Percentiles rank a stretch among this genome's conserved stretches.
Evolutionary conservation across 1,140 invertebrate genomes (phyloP).

Genomic region (Drosophila bocqueti): DNA sequence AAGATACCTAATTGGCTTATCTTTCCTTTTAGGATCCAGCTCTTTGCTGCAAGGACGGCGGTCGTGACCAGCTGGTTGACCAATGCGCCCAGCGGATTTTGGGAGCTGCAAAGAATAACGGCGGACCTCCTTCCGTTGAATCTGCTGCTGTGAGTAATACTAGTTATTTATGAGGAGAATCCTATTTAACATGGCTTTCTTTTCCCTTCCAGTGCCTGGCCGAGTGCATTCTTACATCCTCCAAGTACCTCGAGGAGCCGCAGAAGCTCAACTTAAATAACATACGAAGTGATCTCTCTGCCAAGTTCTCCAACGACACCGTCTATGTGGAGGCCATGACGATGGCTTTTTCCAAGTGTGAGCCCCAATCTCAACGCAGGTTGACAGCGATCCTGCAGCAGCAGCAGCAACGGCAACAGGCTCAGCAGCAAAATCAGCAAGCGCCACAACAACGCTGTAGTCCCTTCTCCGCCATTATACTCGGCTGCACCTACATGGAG

Average conservation of each 20-base stretch:
- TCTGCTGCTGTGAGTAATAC: constrained; percentile 55
- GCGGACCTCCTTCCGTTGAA: constrained; percentile 60
- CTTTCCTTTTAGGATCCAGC: constrained; percentile 55
- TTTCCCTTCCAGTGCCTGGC: constrained; percentile 66
- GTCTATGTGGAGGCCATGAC: constrained; percentile 70
- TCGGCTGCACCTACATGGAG: constrained; percentile 80
- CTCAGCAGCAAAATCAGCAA: constrained; percentile 40
- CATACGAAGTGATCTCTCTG: constrained; percentile 55
- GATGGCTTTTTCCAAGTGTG: constrained; percentile 60
- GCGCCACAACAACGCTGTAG: constrained; percentile 60
- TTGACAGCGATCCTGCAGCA: constrained; percentile 55
- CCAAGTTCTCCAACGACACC: constrained; percentile 68
- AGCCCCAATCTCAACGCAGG: constrained; percentile 60
- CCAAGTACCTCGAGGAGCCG: constrained; percentile 57
- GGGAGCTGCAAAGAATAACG: constrained; percentile 27
- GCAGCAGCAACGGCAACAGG: constrained; percentile 28
- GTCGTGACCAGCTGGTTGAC: constrained; percentile 60
- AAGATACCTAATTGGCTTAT: too few species aligned
- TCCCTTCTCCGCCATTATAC: constrained; percentile 71
- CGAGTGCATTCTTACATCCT: constrained; percentile 68
- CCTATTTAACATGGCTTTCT: neutral
- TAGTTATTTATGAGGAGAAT: neutral
- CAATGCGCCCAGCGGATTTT: constrained; percentile 62
- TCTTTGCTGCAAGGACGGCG: constrained; percentile 70
- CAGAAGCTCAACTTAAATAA: constrained; percentile 52